Conservation (phyloP, 2,888 invertebrate genomes). For the Perdita meconis region DNA sequence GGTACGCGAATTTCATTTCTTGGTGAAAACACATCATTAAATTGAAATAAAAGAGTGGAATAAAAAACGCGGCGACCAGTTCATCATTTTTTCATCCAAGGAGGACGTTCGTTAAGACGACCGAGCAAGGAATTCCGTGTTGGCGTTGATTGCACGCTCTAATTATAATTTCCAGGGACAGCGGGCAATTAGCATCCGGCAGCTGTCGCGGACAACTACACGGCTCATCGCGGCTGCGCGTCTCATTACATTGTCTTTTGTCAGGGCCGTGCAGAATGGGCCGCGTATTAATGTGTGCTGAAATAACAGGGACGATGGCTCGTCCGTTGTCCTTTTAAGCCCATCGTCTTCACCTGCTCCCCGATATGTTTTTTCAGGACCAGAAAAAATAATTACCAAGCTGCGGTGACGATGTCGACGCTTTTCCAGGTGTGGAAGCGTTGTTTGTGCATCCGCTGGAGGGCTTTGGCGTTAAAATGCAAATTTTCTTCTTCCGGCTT, state of each 20-base stretch:
- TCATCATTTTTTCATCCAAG: slow-evolving; percentile 16
- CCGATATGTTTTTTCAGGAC: not conserved
- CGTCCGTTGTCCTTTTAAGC: not conserved
- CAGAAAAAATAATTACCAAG: slow-evolving; percentile 6
- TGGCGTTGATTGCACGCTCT: slow-evolving; percentile 67
- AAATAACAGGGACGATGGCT: slow-evolving; percentile 21
- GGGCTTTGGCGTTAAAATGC: no score
- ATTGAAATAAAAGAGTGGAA: not conserved
- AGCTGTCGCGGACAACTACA: slow-evolving; percentile 65
- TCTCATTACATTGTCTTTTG: slow-evolving; percentile 70
- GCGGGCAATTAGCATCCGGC: slow-evolving; percentile 69
- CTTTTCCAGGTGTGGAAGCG: not conserved
- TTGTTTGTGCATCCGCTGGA: not conserved
- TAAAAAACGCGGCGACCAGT: slow-evolving; percentile 15
- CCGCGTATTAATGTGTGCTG: slow-evolving; percentile 48
- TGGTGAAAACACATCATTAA: no score
- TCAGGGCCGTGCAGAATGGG: slow-evolving; percentile 43
- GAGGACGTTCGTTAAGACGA: slow-evolving; percentile 65
- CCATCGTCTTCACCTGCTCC: not conserved
- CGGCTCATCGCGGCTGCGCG: slow-evolving; percentile 57
- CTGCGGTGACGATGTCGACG: not conserved
- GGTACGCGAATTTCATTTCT: no score
- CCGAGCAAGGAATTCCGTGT: slow-evolving; percentile 45
- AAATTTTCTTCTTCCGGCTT: no score
- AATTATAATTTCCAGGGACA: slow-evolving; percentile 69